Percentiles rank a stretch among this genome's conserved stretches.
phyloP scores from a whole-genome alignment of 2,888 invertebrate genomes.

The Capitulum mitella region DNA sequence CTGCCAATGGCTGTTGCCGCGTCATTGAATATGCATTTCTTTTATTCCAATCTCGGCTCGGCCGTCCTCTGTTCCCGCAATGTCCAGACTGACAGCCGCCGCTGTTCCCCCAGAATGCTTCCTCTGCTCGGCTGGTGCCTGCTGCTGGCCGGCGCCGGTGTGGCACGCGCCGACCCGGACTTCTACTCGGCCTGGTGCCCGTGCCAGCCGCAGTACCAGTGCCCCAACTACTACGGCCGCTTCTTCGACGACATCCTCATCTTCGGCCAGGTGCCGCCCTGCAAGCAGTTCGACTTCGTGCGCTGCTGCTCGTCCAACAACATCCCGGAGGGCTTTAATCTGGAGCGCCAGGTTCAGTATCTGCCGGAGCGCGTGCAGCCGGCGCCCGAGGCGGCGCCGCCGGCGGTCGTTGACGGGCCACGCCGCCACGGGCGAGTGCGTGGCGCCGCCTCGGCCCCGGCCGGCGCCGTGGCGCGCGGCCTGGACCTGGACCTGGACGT shows the following conservation, averaged over 20 bases:
- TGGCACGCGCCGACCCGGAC: background rate
- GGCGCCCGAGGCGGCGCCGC: background rate
- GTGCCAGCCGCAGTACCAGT: background rate
- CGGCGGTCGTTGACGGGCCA: background rate
- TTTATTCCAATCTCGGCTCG: background rate
- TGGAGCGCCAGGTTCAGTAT: background rate
- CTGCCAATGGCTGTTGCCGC: too few species aligned
- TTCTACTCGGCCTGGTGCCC: conserved; percentile 25
- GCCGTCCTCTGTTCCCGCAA: background rate
- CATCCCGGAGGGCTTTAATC: conserved; percentile 21
- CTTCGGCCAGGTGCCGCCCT: conserved; percentile 23
- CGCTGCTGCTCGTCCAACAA: conserved; percentile 9
- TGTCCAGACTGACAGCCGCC: too few species aligned
- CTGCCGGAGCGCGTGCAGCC: background rate
- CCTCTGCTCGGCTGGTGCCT: background rate
- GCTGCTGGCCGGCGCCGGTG: background rate
- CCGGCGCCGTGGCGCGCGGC: background rate
- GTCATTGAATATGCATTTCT: background rate
- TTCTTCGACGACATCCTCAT: conserved; percentile 22
- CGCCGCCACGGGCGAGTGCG: too few species aligned
- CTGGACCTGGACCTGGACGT: background rate
- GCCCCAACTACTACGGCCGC: background rate
- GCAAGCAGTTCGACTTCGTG: background rate
- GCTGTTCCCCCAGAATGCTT: background rate
- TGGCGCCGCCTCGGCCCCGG: too few species aligned